Percentiles rank a stretch among this genome's conserved stretches.
Evolutionary conservation across 2,797 vertebrate genomes (phyloP).

Genomic region (Ispidina lecontei): DNA sequence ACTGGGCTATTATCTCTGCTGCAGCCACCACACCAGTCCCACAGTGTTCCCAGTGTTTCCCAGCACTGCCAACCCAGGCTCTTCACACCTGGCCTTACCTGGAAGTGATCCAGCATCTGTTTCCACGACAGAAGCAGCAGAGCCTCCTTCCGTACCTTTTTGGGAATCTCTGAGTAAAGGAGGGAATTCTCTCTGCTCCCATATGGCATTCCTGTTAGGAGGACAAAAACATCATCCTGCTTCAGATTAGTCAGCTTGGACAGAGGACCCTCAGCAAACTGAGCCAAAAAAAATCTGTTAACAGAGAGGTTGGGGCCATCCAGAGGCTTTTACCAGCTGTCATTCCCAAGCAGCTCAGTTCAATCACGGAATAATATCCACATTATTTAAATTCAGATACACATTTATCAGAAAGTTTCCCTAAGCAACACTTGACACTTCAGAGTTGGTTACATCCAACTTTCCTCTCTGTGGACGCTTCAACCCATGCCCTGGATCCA

Average conservation of each 20-base stretch:
- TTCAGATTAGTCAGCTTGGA: not conserved
- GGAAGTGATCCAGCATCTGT: conserved; percentile 98
- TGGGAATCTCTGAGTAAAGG: conserved; percentile 97
- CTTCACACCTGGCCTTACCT: conserved; percentile 75
- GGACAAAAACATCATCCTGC: not conserved
- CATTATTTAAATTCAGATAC: not conserved
- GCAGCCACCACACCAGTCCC: not conserved
- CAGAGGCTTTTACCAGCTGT: not conserved
- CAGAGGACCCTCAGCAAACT: not conserved
- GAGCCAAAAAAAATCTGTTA: not conserved
- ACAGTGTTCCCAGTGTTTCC: not conserved
- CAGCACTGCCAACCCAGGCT: not conserved
- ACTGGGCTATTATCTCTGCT: not conserved
- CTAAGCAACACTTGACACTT: not conserved
- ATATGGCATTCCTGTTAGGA: conserved; percentile 91
- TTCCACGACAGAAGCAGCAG: conserved; percentile 95
- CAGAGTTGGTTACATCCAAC: not conserved
- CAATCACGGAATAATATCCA: not conserved
- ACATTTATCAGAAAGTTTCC: not conserved
- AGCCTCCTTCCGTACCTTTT: conserved; percentile 95
- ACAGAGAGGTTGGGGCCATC: not conserved
- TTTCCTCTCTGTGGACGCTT: not conserved
- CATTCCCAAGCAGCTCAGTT: not conserved
- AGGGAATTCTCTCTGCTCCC: conserved; percentile 97
- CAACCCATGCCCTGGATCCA: not conserved